Conservation (phyloP, 2,797 vertebrate species). For the Channallabes apus region DNA sequence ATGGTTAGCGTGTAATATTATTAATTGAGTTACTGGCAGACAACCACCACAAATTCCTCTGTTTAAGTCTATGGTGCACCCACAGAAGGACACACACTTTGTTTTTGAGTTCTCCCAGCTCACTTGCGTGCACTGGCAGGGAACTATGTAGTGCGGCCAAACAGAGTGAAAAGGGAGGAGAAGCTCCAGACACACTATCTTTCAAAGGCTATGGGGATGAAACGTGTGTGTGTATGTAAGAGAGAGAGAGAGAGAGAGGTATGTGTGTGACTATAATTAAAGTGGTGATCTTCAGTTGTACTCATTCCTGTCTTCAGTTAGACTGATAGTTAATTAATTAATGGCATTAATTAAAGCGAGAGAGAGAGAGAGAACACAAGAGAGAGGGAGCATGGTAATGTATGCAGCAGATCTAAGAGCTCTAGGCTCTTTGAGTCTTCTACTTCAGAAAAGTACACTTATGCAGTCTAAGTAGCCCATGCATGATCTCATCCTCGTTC, state of each 20-base stretch:
- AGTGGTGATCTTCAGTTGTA: constrained; percentile 68
- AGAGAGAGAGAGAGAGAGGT: constrained; percentile 5
- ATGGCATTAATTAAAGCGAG: constrained; percentile 71
- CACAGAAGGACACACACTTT: constrained; percentile 38
- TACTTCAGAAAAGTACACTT: constrained; percentile 34
- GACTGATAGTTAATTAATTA: constrained; percentile 80
- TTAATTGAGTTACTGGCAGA: constrained; percentile 20
- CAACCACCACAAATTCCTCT: constrained; percentile 26
- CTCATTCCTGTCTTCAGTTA: constrained; percentile 68
- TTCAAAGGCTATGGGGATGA: constrained; percentile 43
- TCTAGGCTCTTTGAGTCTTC: constrained; percentile 22
- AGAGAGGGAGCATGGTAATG: constrained; percentile 23
- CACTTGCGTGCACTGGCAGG: constrained; percentile 53
- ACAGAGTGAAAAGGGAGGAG: constrained; percentile 52
- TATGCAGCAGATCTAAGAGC: constrained; percentile 42
- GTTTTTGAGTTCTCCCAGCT: constrained; percentile 52
- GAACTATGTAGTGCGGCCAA: constrained; percentile 47
- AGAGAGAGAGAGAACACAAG: constrained; percentile 40
- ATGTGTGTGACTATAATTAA: constrained; percentile 70
- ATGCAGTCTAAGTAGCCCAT: constrained; percentile 21
- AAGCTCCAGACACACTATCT: constrained; percentile 54
- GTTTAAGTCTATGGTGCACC: constrained; percentile 24
- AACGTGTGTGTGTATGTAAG: constrained; percentile 6
- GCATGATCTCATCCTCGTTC: not conserved
- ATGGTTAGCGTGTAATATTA: constrained; percentile 24